phyloP scores from a whole-genome alignment of 1,140 invertebrate genomes.

The Cotesia vestalis region DNA sequence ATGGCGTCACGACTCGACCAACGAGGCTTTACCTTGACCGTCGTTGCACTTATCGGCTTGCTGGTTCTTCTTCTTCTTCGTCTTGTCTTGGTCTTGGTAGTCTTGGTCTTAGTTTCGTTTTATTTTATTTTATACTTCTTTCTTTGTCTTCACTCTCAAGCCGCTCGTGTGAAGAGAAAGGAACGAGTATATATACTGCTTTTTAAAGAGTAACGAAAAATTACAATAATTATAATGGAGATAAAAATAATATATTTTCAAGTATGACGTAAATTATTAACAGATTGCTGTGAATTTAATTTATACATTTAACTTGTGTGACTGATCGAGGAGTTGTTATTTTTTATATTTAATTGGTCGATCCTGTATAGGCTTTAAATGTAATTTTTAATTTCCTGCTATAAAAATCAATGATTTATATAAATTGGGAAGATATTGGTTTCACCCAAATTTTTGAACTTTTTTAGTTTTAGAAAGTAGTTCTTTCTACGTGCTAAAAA shows the following conservation, averaged over 20 bases:
- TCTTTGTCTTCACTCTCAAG: too few relatives aligned
- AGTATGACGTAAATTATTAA: not conserved
- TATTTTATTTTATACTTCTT: too few relatives aligned
- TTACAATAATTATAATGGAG: not conserved
- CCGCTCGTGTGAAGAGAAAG: too few relatives aligned
- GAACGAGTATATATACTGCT: too few relatives aligned
- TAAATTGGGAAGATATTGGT: too few relatives aligned
- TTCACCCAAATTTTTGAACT: too few relatives aligned
- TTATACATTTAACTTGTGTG: not conserved
- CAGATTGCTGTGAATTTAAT: constrained; percentile 3
- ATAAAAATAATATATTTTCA: constrained; percentile 6
- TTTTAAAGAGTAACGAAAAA: not conserved
- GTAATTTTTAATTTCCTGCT: too few relatives aligned
- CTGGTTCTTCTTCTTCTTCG: not conserved
- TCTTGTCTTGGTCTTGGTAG: not conserved
- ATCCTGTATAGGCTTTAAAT: not conserved
- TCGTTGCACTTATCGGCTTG: constrained; percentile 19
- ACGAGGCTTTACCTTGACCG: constrained; percentile 42
- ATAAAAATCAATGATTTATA: too few relatives aligned
- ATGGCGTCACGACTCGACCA: constrained; percentile 41
- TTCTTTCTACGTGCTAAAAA: too few relatives aligned
- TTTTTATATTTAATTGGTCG: not conserved
- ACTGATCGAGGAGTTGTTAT: too few relatives aligned
- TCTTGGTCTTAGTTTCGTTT: too few relatives aligned
- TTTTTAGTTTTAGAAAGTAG: too few relatives aligned